Percentiles rank a stretch among this genome's conserved stretches.
Conservation (phyloP, 2,113 vertebrate species). For the Mobula hypostoma region DNA sequence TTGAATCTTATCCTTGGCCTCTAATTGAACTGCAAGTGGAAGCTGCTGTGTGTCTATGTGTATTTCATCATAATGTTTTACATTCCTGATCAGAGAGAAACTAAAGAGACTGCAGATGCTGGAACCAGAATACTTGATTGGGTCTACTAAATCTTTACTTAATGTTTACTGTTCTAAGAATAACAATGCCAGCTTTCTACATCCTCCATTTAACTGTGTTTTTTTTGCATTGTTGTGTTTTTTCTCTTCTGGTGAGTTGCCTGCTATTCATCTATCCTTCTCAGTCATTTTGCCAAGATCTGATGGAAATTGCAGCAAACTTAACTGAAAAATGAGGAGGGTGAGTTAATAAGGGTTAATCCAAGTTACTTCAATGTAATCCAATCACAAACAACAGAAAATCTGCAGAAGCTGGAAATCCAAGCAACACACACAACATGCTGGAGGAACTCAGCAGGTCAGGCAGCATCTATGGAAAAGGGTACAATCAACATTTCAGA, state of each 20-base stretch:
- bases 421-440: too few species aligned
- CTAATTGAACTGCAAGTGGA: not conserved
- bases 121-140: not conserved
- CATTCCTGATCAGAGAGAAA: not conserved
- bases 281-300: not conserved
- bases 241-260: too few species aligned
- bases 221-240: not conserved
- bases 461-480: too few species aligned
- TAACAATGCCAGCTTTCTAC: not conserved
- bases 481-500: too few species aligned
- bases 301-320: not conserved
- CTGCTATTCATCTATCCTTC: not conserved
- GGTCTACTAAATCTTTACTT: not conserved
- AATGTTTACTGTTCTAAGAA: not conserved
- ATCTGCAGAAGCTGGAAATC: too few species aligned
- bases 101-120: too few species aligned
- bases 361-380: not conserved
- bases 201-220: not conserved
- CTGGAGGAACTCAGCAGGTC: too few species aligned
- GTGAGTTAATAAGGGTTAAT: not conserved
- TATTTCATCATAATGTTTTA: not conserved
- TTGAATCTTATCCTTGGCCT: not conserved
- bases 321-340: not conserved
- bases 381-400: too few species aligned
- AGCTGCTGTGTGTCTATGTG: not conserved